phyloP scores from a whole-genome alignment of 2,113 vertebrate genomes.

The Catagonus wagneri region DNA sequence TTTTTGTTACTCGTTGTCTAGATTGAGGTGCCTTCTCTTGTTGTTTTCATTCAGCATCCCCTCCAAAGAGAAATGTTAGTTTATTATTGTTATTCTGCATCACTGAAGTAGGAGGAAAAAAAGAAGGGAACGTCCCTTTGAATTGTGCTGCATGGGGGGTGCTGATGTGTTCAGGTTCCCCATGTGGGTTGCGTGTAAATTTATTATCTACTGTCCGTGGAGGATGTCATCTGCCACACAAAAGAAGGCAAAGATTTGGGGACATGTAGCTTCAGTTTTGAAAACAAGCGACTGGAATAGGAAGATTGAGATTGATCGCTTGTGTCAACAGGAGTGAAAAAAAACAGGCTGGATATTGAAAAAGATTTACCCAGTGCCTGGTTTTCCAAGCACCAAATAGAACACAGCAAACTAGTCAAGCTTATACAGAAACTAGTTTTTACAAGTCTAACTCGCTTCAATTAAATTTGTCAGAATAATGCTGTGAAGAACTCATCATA shows the following conservation, averaged over 20 bases:
- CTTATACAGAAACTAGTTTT: background rate
- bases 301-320: slow-evolving; percentile 38
- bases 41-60: background rate
- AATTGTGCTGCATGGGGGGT: background rate
- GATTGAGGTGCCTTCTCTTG: slow-evolving; percentile 32
- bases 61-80: background rate
- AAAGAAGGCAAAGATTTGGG: background rate
- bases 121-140: background rate
- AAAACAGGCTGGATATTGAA: background rate
- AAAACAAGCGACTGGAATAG: background rate
- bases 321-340: background rate
- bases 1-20: slow-evolving; percentile 20
- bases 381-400: slow-evolving; percentile 40
- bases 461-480: slow-evolving; percentile 12
- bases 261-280: slow-evolving; percentile 47
- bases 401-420: background rate
- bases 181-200: background rate
- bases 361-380: background rate
- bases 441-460: background rate
- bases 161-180: background rate
- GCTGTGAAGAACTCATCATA: slow-evolving; percentile 23
- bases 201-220: background rate
- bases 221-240: background rate
- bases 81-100: slow-evolving; percentile 32
- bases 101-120: slow-evolving; percentile 13